Percentiles rank a stretch among this genome's conserved stretches.
Evolutionary conservation across 2,113 vertebrate genomes (phyloP).

Genomic region (Suricata suricatta): DNA sequence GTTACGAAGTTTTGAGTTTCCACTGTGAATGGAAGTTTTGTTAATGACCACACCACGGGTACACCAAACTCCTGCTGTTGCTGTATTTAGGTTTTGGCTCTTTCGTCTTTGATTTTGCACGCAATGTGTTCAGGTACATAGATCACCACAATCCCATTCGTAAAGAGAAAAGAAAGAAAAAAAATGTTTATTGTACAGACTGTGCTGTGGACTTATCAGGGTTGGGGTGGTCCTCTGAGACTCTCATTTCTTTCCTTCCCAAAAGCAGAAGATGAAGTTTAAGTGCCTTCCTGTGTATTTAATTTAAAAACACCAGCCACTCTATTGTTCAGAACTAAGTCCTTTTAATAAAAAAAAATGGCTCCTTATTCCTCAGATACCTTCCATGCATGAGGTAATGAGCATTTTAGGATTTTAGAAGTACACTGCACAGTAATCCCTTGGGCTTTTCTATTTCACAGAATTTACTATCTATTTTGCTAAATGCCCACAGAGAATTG

Average conservation of each 20-base stretch:
- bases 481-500: constrained; percentile 69
- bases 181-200: background rate
- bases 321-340: constrained; percentile 54
- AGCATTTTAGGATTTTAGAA: constrained; percentile 64
- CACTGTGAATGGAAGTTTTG: background rate
- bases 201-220: background rate
- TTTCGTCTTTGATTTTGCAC: constrained; percentile 53
- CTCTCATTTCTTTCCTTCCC: constrained; percentile 51
- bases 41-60: background rate
- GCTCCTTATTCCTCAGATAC: constrained; percentile 46
- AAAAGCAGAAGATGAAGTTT: constrained; percentile 56
- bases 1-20: background rate
- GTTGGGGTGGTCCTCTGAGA: constrained; percentile 52
- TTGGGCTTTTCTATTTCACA: constrained; percentile 56
- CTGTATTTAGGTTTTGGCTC: background rate
- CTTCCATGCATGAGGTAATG: constrained; percentile 45
- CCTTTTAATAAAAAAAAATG: constrained; percentile 13
- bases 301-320: constrained; percentile 50
- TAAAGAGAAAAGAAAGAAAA: constrained; percentile 13
- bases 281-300: constrained; percentile 53
- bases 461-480: constrained; percentile 68
- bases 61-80: background rate
- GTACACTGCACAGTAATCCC: background rate
- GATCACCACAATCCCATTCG: background rate
- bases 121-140: background rate